Conservation (phyloP, 2,888 invertebrate genomes). For the Myathropa florea region DNA sequence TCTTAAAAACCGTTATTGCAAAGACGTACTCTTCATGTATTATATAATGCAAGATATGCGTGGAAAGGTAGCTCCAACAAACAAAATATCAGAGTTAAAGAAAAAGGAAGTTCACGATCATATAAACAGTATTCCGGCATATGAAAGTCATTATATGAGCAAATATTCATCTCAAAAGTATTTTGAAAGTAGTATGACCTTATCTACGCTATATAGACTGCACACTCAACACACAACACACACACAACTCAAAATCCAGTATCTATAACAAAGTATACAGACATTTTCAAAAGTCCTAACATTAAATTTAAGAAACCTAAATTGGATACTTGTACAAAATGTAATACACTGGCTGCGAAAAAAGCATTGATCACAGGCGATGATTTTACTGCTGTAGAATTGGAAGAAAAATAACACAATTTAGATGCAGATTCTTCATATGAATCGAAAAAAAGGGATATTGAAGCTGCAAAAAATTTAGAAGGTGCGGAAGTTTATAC, state of each 20-base stretch:
- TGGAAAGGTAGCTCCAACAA: not conserved
- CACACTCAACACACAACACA: no score
- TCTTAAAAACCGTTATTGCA: no score
- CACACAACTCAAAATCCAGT: constrained; percentile 3
- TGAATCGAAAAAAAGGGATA: constrained; percentile 48
- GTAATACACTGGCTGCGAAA: constrained; percentile 47
- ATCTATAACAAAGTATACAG: constrained; percentile 18
- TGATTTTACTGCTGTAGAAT: not conserved
- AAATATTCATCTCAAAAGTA: constrained; percentile 28
- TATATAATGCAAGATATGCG: not conserved
- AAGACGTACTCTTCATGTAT: not conserved
- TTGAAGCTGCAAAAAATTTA: constrained; percentile 31
- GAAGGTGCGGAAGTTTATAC: constrained; percentile 49
- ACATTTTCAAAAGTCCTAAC: constrained; percentile 52
- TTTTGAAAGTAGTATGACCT: constrained; percentile 10
- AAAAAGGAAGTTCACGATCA: constrained; percentile 5
- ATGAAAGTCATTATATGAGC: constrained; percentile 26
- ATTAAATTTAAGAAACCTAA: constrained; percentile 62
- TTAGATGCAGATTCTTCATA: constrained; percentile 54
- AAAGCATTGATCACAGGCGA: constrained; percentile 44
- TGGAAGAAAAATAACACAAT: constrained; percentile 39
- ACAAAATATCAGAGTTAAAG: no score
- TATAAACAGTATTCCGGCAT: constrained; percentile 10
- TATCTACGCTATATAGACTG: constrained; percentile 7
- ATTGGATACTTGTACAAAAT: constrained; percentile 30